Evolutionary conservation across 2,113 vertebrate genomes (phyloP).

Genomic region (Marmota monax): DNA sequence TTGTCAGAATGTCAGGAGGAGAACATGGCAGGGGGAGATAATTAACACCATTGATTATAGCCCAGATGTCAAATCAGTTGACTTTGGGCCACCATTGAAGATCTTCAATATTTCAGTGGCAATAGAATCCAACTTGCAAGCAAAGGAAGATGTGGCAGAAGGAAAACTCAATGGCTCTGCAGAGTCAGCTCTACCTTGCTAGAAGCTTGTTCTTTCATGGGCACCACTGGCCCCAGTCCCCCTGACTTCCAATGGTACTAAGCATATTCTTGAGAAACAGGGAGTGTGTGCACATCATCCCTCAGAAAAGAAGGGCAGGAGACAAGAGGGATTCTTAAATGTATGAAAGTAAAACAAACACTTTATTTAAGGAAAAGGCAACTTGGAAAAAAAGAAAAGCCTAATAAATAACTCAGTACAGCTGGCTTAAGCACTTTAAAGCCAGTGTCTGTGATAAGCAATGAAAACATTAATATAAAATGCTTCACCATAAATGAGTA

Average conservation of each 20-base stretch:
- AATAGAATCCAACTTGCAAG: background rate
- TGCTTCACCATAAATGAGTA: conserved; percentile 85
- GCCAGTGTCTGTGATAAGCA: conserved; percentile 88
- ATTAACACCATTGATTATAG: background rate
- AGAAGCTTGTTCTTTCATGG: background rate
- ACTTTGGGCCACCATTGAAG: background rate
- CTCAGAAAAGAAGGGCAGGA: conserved; percentile 71
- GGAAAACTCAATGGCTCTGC: background rate
- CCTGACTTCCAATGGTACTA: background rate
- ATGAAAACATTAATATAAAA: conserved; percentile 90
- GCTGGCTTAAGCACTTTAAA: conserved; percentile 88
- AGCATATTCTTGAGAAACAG: background rate
- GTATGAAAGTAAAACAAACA: conserved; percentile 73
- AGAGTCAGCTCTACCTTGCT: background rate
- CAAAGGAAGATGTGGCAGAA: background rate
- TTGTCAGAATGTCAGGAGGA: background rate
- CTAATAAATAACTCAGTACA: conserved; percentile 88
- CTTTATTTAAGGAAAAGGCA: conserved; percentile 86
- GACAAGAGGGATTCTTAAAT: conserved; percentile 67
- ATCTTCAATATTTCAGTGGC: background rate
- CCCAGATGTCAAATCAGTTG: background rate
- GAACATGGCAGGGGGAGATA: background rate
- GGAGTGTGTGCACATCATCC: background rate
- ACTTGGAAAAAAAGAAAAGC: conserved; percentile 76
- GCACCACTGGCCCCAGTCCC: background rate